Evolutionary conservation across 2,888 invertebrate genomes (phyloP).

Genomic region (Bellardia pandia): DNA sequence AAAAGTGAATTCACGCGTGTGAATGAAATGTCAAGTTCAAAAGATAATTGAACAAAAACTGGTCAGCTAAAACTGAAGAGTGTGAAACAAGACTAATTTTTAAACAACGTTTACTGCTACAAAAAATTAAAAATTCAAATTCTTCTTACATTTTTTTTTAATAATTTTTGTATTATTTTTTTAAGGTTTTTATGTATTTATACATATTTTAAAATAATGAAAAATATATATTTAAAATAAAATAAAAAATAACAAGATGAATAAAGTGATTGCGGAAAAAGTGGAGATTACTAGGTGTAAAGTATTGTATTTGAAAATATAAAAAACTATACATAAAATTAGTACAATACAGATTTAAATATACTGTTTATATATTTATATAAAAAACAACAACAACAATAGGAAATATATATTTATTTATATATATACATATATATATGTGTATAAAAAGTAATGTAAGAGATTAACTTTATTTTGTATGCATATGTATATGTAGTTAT

Average conservation of each 20-base stretch:
- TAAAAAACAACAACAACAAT: constrained; percentile 52
- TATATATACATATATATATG: neutral
- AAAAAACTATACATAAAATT: neutral
- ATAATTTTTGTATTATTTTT: constrained; percentile 27
- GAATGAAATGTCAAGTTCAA: too few relatives aligned
- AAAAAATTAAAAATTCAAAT: constrained; percentile 11
- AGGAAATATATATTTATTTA: constrained; percentile 40
- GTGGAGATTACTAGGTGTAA: neutral
- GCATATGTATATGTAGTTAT: neutral
- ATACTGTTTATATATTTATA: neutral
- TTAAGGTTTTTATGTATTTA: neutral
- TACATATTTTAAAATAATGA: constrained; percentile 8
- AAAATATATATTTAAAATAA: constrained; percentile 18
- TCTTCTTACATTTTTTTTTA: constrained; percentile 15
- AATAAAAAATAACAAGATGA: constrained; percentile 26
- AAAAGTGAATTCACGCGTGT: too few relatives aligned
- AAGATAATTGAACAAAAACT: too few relatives aligned
- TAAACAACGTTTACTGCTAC: too few relatives aligned
- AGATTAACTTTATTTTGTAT: neutral
- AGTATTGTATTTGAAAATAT: constrained; percentile 15
- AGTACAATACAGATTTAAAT: too few relatives aligned
- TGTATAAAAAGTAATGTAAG: constrained; percentile 32
- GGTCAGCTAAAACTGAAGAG: too few relatives aligned
- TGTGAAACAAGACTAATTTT: too few relatives aligned
- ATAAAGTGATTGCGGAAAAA: constrained; percentile 1